Evolutionary conservation across 2,888 invertebrate species (phyloP).

Genomic region (Acanthosepion pharaonis): DNA sequence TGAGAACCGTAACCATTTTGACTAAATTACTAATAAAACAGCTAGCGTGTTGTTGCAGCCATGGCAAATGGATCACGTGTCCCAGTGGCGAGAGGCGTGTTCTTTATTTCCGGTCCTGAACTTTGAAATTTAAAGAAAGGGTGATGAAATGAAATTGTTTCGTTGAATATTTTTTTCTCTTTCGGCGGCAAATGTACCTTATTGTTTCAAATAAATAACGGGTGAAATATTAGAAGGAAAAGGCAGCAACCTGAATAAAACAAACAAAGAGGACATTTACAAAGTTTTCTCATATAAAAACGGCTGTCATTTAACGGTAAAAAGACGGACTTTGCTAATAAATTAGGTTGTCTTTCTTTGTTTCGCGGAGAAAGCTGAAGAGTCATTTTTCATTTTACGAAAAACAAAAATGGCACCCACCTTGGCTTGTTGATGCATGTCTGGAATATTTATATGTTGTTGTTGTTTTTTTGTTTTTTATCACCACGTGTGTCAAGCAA

Average conservation of each 20-base stretch:
- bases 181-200: not conserved
- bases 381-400: not conserved
- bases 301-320: not conserved
- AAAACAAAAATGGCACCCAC: too few species aligned
- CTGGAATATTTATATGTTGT: too few species aligned
- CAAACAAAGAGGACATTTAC: not conserved
- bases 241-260: not conserved
- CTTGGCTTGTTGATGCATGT: too few species aligned
- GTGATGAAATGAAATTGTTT: not conserved
- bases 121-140: not conserved
- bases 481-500: too few species aligned
- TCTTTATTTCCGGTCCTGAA: slow-evolving; percentile 2
- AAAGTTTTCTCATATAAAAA: not conserved
- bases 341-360: not conserved
- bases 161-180: not conserved
- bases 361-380: not conserved
- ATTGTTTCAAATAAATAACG: slow-evolving; percentile 1
- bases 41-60: not conserved
- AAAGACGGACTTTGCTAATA: not conserved
- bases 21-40: not conserved
- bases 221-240: not conserved
- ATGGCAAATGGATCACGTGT: not conserved
- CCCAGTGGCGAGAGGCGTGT: not conserved
- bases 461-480: too few species aligned
- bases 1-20: not conserved